A percentile compares a stretch with the other conserved stretches of the same genome.
Conservation (phyloP, 2,888 invertebrate genomes). For the Drosophila neonasuta region DNA sequence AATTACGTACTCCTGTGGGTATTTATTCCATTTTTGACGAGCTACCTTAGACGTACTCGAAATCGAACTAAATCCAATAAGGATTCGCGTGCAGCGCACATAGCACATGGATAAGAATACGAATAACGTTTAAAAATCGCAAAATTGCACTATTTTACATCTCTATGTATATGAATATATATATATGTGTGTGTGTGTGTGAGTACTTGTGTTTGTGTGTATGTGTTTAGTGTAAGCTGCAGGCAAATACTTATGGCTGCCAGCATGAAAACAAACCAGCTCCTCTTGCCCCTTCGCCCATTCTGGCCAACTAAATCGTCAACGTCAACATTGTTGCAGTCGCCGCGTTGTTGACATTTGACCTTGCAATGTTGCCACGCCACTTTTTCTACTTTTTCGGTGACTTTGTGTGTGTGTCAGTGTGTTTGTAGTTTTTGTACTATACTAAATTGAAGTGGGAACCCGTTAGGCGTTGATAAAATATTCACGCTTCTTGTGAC, state of each 20-base stretch:
- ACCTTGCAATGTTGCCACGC: slow-evolving; percentile 47
- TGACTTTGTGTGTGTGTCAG: slow-evolving; percentile 5
- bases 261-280: slow-evolving; percentile 35
- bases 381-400: slow-evolving; percentile 3
- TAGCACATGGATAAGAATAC: slow-evolving; percentile 25
- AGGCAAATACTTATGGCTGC: slow-evolving; percentile 24
- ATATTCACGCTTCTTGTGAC: slow-evolving; percentile 86
- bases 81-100: slow-evolving; percentile 12
- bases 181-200: slow-evolving; percentile 10
- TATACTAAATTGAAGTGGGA: slow-evolving; percentile 9
- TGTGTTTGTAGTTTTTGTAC: slow-evolving; percentile 8
- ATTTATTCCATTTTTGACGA: slow-evolving; percentile 25
- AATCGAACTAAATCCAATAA: slow-evolving; percentile 37
- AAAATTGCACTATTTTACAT: slow-evolving; percentile 37
- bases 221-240: slow-evolving; percentile 27
- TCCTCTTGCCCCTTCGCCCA: background rate
- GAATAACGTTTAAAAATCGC: slow-evolving; percentile 57
- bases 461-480: slow-evolving; percentile 85
- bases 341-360: slow-evolving; percentile 62
- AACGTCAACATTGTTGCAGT: slow-evolving; percentile 72
- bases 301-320: slow-evolving; percentile 66
- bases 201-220: background rate
- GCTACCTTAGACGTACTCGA: slow-evolving; percentile 12
- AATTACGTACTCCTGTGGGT: background rate
- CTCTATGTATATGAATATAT: background rate